Percentiles rank a stretch among this genome's conserved stretches.
These are phyloP conservation scores for Neelides sp. DNA, from an alignment of 1,140 invertebrate genomes.

Conservation along the genomic window DNA sequence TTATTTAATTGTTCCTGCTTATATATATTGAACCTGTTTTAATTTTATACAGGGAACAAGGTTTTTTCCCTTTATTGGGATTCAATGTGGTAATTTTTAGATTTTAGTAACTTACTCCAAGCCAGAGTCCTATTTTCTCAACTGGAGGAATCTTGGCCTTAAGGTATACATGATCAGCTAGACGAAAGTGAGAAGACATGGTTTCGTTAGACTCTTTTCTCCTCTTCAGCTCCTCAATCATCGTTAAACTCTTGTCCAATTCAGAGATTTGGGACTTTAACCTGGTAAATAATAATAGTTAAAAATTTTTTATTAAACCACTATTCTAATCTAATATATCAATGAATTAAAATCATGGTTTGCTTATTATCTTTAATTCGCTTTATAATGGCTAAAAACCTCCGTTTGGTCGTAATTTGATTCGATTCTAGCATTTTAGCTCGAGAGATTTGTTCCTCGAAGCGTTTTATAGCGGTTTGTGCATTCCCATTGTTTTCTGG, in stretches of 20 bases:
- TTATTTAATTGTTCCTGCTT: conserved; percentile 3
- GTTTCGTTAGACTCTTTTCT: conserved; percentile 56
- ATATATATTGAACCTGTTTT: conserved; percentile 3
- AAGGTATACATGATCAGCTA: conserved; percentile 91
- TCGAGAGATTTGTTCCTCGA: conserved; percentile 87
- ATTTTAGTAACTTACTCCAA: conserved; percentile 51
- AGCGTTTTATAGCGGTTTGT: conserved; percentile 64
- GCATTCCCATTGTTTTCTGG: conserved; percentile 64
- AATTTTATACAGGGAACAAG: background rate
- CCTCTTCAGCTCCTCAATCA: conserved; percentile 74
- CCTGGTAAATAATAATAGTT: conserved; percentile 34
- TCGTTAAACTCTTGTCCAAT: conserved; percentile 75
- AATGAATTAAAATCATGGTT: conserved; percentile 1
- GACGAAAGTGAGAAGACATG: conserved; percentile 77
- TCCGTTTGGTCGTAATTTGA: conserved; percentile 63
- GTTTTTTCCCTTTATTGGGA: conserved; percentile 1
- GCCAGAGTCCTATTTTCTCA: conserved; percentile 90
- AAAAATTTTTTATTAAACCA: conserved; percentile 1
- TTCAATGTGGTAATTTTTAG: conserved; percentile 1
- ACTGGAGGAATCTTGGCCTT: conserved; percentile 77
- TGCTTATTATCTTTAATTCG: background rate
- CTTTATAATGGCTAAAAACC: conserved; percentile 35
- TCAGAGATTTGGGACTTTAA: conserved; percentile 84
- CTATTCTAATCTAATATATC: background rate
- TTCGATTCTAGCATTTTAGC: conserved; percentile 96